Percentiles rank a stretch among this genome's conserved stretches.
phyloP scores from a whole-genome alignment of 2,888 invertebrate genomes.

The Acrobasis consociella region DNA sequence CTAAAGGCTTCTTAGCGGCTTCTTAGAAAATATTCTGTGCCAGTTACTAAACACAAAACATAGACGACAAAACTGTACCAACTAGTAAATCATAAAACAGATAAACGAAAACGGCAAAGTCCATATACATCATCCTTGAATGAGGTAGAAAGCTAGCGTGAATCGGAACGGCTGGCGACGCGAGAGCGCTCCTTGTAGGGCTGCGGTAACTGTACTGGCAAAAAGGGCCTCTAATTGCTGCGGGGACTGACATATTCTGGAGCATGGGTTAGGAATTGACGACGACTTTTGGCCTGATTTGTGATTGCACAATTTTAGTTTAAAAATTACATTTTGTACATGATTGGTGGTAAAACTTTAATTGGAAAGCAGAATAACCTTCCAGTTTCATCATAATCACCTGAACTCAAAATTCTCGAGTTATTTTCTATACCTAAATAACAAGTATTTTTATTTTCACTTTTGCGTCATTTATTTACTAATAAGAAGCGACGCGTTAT shows the following conservation, averaged over 20 bases:
- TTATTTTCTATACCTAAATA: no score
- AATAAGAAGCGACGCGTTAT: no score
- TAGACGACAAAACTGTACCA: constrained; percentile 10
- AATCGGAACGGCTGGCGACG: constrained; percentile 8
- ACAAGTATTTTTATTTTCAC: no score
- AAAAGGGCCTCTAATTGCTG: constrained; percentile 20
- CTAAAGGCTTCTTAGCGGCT: no score
- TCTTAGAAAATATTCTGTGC: no score
- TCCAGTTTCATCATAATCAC: no score
- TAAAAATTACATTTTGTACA: no score
- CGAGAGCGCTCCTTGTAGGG: constrained; percentile 17
- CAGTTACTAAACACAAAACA: not conserved
- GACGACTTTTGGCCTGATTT: not conserved
- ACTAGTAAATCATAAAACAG: constrained; percentile 18
- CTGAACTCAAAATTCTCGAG: no score
- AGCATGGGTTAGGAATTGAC: not conserved
- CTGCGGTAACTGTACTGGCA: constrained; percentile 15
- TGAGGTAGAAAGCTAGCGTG: constrained; percentile 23
- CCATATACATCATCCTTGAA: constrained; percentile 22
- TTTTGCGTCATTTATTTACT: no score
- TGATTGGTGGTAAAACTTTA: no score
- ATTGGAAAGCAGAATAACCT: no score
- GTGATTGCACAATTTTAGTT: not conserved
- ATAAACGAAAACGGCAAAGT: constrained; percentile 21
- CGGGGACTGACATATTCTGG: constrained; percentile 20